A percentile compares a stretch with the other conserved stretches of the same genome.
Evolutionary conservation across 2,797 vertebrate species (phyloP).

Genomic region (Rhynchotus rufescens): DNA sequence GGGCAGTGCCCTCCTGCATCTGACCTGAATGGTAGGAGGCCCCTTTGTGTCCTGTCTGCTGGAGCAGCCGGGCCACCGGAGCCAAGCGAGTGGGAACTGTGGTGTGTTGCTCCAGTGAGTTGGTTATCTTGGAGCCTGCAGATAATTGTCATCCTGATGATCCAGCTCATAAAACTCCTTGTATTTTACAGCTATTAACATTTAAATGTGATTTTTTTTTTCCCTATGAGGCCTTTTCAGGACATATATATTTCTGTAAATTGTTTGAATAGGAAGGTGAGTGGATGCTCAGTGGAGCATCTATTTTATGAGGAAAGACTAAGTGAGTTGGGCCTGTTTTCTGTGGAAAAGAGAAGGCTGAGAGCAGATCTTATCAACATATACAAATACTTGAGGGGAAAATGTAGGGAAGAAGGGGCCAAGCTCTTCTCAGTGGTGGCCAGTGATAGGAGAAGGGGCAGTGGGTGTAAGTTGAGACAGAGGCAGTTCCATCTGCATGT

Average conservation of each 20-base stretch:
- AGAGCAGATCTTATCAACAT: too few relatives aligned
- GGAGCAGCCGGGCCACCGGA: not conserved
- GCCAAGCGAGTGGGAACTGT: not conserved
- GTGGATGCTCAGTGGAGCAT: not conserved
- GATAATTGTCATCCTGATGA: constrained; percentile 14
- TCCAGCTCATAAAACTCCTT: constrained; percentile 29
- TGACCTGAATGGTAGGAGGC: not conserved
- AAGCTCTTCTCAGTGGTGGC: too few relatives aligned
- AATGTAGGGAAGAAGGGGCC: too few relatives aligned
- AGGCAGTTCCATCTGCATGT: too few relatives aligned
- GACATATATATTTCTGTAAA: constrained; percentile 23
- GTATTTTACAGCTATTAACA: constrained; percentile 42
- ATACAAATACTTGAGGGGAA: too few relatives aligned
- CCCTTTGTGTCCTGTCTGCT: fast-evolving
- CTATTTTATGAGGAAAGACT: too few relatives aligned
- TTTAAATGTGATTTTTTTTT: not conserved
- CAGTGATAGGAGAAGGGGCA: too few relatives aligned
- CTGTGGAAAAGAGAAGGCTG: too few relatives aligned
- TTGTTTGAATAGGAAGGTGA: constrained; percentile 32
- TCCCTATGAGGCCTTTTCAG: constrained; percentile 28
- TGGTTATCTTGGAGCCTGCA: not conserved
- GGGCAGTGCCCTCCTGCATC: not conserved
- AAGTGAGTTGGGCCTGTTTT: too few relatives aligned
- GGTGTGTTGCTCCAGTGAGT: not conserved
- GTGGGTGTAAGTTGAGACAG: too few relatives aligned